phyloP scores from a whole-genome alignment of 2,797 vertebrate genomes.

The Galagoides demidoff region DNA sequence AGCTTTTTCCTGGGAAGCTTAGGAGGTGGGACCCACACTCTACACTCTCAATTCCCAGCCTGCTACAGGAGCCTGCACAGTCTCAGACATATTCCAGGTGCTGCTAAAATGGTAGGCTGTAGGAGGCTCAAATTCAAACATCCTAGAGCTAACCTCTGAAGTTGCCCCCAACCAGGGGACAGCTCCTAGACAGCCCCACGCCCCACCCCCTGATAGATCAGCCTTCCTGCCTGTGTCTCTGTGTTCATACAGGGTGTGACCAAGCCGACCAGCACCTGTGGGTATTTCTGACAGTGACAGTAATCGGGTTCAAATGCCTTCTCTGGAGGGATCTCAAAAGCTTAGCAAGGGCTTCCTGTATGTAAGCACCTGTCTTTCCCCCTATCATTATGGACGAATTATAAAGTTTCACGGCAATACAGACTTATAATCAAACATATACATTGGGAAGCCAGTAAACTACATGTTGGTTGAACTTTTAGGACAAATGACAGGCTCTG shows the following conservation, averaged over 20 bases:
- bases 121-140: background rate
- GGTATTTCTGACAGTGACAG: background rate
- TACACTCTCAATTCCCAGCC: background rate
- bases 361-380: background rate
- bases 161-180: background rate
- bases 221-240: background rate
- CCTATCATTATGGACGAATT: background rate
- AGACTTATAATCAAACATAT: background rate
- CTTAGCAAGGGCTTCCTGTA: background rate
- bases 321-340: background rate
- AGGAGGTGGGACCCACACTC: background rate
- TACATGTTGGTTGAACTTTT: constrained; percentile 3
- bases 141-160: background rate
- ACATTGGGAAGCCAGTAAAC: background rate
- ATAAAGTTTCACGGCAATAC: background rate
- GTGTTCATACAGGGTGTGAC: background rate
- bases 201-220: background rate
- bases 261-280: background rate
- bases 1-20: background rate
- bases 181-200: background rate
- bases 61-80: background rate
- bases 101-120: too few relatives aligned
- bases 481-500: background rate
- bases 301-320: background rate
- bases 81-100: background rate